Evolutionary conservation across 2,797 vertebrate genomes (phyloP), one percentile per base, ranked within the genome.

Genomic region (Pseudomugil tenellus): DNA sequence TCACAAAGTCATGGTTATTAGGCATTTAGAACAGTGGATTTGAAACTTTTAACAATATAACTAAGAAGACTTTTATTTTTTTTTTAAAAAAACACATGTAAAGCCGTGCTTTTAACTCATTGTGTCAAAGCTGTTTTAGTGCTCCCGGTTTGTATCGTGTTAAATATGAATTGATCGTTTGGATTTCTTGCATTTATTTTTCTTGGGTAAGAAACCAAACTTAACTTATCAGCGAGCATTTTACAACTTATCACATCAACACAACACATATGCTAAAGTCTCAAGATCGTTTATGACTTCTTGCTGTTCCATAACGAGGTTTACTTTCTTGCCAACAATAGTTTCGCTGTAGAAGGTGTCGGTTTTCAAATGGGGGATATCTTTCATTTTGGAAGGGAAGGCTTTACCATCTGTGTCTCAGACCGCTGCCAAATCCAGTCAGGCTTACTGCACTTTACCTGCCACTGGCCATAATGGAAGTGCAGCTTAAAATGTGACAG

Each of bases 371-470:
- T 35, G 2, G 64, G 2, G 56, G 21, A 57, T 58, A 67, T 74
- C 72, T 81, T 77, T 76, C 61, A 72, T 63, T 89, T 85, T 63
- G 28, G 76, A 70, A 29, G 55, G 55, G 78, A 74, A 79, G 69
- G 74, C 65, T 79, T 79, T 34, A 59, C 68, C 25, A 28, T 72
- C 64, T 82, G 69, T 75, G 88, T 84, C 74, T 84, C 76, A 49
- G 77, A 69, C 67, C 72, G 82, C 81, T 90, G 89, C 77, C 87
- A 91, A 85, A 92, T 86, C 87, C 86, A 79, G 87, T 91, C 88
- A 81, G 86, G 89, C 90, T 92, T 90, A 91, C 84, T 90, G 90
- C 82, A 84, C 78, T 88, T 82, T 92, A 92, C 91, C 90, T 92
- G 91, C 91, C 91, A 92, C 63, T 25, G 76, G 70, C 76, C 87